These are phyloP conservation scores for Promerops cafer DNA, from an alignment of 2,113 vertebrate genomes.

Conservation along the genomic window DNA sequence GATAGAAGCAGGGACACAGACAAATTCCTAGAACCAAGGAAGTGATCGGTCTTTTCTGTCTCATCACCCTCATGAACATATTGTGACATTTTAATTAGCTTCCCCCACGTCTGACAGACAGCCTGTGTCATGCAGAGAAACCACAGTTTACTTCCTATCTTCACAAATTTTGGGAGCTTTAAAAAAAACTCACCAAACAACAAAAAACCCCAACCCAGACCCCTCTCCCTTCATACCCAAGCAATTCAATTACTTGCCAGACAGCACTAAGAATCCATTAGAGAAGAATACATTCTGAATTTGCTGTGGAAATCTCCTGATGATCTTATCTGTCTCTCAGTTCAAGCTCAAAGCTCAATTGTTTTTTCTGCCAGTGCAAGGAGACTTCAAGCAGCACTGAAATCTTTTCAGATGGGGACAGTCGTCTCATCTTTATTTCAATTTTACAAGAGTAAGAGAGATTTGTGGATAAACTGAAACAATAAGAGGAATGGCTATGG, in stretches of 20 bases:
- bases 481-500: conserved; percentile 6
- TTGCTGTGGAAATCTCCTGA: conserved; percentile 60
- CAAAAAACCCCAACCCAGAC: not conserved
- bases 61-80: not conserved
- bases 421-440: conserved; percentile 35
- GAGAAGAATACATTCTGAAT: conserved; percentile 61
- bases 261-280: conserved; percentile 61
- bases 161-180: not conserved
- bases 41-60: not conserved
- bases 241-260: conserved; percentile 73
- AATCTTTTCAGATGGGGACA: conserved; percentile 19
- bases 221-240: not conserved
- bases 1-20: not conserved
- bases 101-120: not conserved
- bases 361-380: conserved; percentile 20
- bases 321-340: conserved; percentile 61
- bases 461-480: conserved; percentile 46
- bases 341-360: conserved; percentile 45
- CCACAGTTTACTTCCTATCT: not conserved
- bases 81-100: conserved; percentile 47
- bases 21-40: conserved; percentile 1
- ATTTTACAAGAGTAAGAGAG: conserved; percentile 26
- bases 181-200: not conserved
- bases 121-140: not conserved
- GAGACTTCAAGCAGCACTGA: conserved; percentile 18